phyloP scores from a whole-genome alignment of 2,113 vertebrate genomes.

The Antechinus stuartii region DNA sequence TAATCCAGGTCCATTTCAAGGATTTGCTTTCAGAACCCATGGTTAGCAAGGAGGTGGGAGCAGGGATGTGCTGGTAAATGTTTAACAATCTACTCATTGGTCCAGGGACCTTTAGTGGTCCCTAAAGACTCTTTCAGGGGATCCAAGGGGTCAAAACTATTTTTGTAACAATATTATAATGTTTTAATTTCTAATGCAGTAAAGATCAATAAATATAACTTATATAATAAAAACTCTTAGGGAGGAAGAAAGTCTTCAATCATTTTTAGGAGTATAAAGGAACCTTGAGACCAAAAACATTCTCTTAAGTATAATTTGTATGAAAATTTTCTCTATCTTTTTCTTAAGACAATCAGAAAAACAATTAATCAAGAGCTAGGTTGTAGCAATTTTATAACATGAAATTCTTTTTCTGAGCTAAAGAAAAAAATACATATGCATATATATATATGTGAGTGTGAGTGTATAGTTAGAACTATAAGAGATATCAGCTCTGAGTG shows the following conservation, averaged over 20 bases:
- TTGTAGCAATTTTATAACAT: background rate
- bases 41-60: background rate
- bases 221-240: too few species aligned
- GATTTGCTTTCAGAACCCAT: background rate
- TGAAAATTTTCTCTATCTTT: background rate
- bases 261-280: background rate
- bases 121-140: too few species aligned
- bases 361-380: background rate
- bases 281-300: background rate
- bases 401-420: background rate
- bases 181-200: too few species aligned
- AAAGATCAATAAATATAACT: too few species aligned
- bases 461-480: background rate
- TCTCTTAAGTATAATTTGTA: background rate
- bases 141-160: too few species aligned
- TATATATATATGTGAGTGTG: too few species aligned
- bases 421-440: too few species aligned
- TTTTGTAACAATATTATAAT: too few species aligned
- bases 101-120: too few species aligned
- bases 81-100: too few species aligned
- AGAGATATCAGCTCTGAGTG: background rate
- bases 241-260: too few species aligned
- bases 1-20: background rate
- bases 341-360: background rate
- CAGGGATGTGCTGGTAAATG: background rate